phyloP scores from a whole-genome alignment of 2,113 vertebrate genomes.

The Hypocryptadius cinnamomeus region DNA sequence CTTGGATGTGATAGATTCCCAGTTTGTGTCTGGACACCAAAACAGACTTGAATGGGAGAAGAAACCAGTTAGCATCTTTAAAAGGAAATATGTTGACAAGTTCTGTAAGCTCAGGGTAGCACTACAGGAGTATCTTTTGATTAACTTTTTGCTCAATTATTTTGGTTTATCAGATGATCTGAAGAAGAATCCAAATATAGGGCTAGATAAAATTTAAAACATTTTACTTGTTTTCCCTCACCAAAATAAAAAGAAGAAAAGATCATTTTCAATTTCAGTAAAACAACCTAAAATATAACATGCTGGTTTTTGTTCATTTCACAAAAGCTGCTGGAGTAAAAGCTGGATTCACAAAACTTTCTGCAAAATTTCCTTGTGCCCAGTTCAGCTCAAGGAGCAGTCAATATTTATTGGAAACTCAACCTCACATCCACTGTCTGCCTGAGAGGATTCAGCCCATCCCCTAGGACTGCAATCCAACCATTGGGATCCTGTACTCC shows the following conservation, averaged over 20 bases:
- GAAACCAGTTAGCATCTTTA: not conserved
- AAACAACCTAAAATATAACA: not conserved
- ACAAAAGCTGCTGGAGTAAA: not conserved
- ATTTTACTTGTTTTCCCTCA: not conserved
- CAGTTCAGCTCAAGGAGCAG: not conserved
- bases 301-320: not conserved
- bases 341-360: not conserved
- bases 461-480: not conserved
- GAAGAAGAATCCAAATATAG: not conserved
- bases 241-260: not conserved
- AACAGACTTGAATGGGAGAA: not conserved
- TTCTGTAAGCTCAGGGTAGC: not conserved
- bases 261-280: not conserved
- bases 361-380: not conserved
- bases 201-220: not conserved
- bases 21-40: not conserved
- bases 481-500: fast-evolving
- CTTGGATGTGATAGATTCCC: not conserved
- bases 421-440: not conserved
- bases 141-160: not conserved
- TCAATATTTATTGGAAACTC: not conserved
- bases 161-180: not conserved
- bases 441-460: not conserved
- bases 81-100: not conserved
- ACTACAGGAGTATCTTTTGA: not conserved